Percentiles rank a stretch among this genome's conserved stretches.
Evolutionary conservation across 1,140 invertebrate species (phyloP).

Genomic region (Aplysia californica): DNA sequence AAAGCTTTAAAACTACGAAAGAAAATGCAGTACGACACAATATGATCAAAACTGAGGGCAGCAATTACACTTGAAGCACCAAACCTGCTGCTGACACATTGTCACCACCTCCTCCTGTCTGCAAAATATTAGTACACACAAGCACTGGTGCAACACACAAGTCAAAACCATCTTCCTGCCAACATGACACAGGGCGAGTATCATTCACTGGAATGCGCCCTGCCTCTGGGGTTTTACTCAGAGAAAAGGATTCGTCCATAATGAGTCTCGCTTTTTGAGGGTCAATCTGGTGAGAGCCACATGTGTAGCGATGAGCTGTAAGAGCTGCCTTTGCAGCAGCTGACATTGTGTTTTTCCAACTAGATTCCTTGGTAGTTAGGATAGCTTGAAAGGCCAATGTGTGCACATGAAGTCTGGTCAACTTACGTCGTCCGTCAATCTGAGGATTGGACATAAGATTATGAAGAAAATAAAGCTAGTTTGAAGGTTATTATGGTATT

Average conservation of each 20-base stretch:
- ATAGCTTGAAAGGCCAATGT: constrained; percentile 90
- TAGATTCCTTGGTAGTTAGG: constrained; percentile 73
- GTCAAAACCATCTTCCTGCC: constrained; percentile 79
- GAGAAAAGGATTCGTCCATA: constrained; percentile 88
- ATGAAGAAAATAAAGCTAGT: too few species aligned
- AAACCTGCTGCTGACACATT: constrained; percentile 89
- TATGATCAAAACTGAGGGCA: too few species aligned
- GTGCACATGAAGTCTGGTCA: constrained; percentile 87
- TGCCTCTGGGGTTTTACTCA: constrained; percentile 63
- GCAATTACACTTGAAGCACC: constrained; percentile 77
- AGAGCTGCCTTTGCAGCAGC: constrained; percentile 87
- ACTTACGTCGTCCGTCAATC: constrained; percentile 67
- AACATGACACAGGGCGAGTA: constrained; percentile 80
- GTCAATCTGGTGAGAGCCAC: constrained; percentile 79
- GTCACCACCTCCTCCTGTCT: constrained; percentile 89
- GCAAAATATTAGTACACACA: constrained; percentile 83
- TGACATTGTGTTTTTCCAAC: constrained; percentile 77
- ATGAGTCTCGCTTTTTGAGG: constrained; percentile 78
- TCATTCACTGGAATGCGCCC: constrained; percentile 49
- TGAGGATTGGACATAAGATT: too few species aligned
- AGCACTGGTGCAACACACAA: constrained; percentile 87
- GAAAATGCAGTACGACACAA: too few species aligned
- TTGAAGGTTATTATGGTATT: too few species aligned
- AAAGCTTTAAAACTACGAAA: too few species aligned
- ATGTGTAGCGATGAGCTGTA: constrained; percentile 87